Percentiles rank a stretch among this genome's conserved stretches.
These are phyloP conservation scores for Sarcophaga carnaria DNA, from an alignment of 2,888 invertebrate species.

Conservation along the genomic window DNA sequence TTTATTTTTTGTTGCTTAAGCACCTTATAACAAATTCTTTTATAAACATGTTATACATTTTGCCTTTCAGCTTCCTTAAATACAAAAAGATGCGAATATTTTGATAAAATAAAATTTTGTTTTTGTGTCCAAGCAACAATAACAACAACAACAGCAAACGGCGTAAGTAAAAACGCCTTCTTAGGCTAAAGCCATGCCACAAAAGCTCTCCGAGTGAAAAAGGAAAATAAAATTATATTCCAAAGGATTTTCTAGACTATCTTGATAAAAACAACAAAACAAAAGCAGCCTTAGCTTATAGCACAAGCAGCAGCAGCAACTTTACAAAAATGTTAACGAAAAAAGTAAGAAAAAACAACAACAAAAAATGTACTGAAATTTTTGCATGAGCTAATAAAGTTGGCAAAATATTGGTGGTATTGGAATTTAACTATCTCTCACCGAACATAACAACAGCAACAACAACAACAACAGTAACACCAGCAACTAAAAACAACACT, in stretches of 20 bases:
- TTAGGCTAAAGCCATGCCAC: slow-evolving; percentile 21
- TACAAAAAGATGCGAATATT: slow-evolving; percentile 72
- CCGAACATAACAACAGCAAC: slow-evolving; percentile 43
- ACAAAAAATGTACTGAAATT: slow-evolving; percentile 66
- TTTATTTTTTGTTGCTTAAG: slow-evolving; percentile 38
- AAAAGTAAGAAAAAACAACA: not conserved
- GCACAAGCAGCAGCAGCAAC: not conserved
- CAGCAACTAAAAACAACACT: slow-evolving; percentile 21
- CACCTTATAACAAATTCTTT: slow-evolving; percentile 69
- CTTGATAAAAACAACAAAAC: slow-evolving; percentile 65
- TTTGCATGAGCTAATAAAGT: slow-evolving; percentile 73
- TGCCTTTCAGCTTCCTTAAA: slow-evolving; percentile 61
- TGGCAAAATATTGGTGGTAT: slow-evolving; percentile 72
- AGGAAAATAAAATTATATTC: slow-evolving; percentile 52
- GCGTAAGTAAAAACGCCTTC: slow-evolving; percentile 61
- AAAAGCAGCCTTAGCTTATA: slow-evolving; percentile 11
- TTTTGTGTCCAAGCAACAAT: slow-evolving; percentile 11
- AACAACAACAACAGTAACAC: slow-evolving; percentile 35
- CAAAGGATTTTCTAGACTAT: slow-evolving; percentile 71
- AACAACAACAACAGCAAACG: slow-evolving; percentile 27
- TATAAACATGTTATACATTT: slow-evolving; percentile 69
- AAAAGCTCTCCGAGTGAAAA: not conserved
- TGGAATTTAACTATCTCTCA: slow-evolving; percentile 68
- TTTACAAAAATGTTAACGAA: slow-evolving; percentile 55
- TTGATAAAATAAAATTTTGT: slow-evolving; percentile 66